Percentiles rank a stretch among this genome's conserved stretches.
Evolutionary conservation across 2,797 vertebrate genomes (phyloP).

Genomic region (Girardinus metallicus): DNA sequence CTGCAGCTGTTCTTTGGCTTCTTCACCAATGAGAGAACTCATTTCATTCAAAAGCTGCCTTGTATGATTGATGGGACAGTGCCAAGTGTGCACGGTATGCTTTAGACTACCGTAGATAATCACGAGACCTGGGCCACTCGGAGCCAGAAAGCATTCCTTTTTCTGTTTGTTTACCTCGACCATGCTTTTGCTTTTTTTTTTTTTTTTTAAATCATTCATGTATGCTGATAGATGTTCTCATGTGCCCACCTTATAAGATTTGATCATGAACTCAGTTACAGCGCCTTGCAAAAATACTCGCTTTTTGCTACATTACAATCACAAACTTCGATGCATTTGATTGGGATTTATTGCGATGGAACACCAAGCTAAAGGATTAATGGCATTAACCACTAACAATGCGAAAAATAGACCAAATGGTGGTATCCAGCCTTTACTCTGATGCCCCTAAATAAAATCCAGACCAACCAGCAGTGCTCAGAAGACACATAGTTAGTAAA

Average conservation of each 20-base stretch:
- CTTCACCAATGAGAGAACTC: conserved; percentile 60
- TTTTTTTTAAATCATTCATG: conserved; percentile 20
- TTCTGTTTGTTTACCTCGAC: conserved; percentile 43
- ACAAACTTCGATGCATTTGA: neutral
- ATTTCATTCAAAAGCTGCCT: conserved; percentile 51
- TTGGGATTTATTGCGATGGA: neutral
- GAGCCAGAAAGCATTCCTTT: conserved; percentile 47
- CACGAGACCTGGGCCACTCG: conserved; percentile 47
- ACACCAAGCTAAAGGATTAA: neutral
- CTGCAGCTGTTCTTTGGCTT: conserved; percentile 67
- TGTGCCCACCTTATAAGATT: conserved; percentile 55
- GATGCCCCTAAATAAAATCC: neutral
- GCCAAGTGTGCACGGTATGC: conserved; percentile 40
- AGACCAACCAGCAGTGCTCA: neutral
- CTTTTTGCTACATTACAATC: neutral
- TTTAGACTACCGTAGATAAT: conserved; percentile 44
- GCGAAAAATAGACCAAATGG: neutral
- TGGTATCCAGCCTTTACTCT: neutral
- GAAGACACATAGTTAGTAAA: neutral
- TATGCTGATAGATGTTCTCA: conserved; percentile 42
- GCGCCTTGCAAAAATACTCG: neutral
- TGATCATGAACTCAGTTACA: conserved; percentile 53
- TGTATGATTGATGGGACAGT: conserved; percentile 45
- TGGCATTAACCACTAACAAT: neutral
- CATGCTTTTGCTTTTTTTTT: conserved; percentile 32